These are phyloP conservation scores for Protobothrops flavoviridis DNA, from an alignment of 2,113 vertebrate species.

Conservation along the genomic window DNA sequence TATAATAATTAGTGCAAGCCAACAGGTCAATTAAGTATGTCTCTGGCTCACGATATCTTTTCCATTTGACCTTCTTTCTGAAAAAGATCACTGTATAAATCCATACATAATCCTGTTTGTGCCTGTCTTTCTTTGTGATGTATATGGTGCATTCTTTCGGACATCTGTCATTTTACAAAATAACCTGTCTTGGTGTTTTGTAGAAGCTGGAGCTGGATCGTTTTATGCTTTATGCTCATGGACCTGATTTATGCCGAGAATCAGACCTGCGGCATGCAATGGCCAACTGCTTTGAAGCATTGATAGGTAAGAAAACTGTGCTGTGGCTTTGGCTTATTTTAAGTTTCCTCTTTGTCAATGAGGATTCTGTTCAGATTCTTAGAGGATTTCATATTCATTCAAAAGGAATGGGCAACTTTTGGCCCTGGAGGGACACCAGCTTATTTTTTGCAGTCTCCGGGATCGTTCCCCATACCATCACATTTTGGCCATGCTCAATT, in stretches of 20 bases:
- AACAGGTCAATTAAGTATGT: slow-evolving; percentile 4
- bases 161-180: neutral
- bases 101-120: neutral
- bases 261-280: slow-evolving; percentile 97
- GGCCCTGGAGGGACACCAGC: neutral
- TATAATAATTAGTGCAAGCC: slow-evolving; percentile 17
- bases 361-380: neutral
- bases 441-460: neutral
- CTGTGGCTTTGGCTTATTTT: neutral
- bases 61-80: neutral
- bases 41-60: neutral
- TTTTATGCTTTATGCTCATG: slow-evolving; percentile 98
- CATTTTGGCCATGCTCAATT: neutral
- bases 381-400: neutral
- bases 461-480: neutral
- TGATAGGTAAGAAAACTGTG: slow-evolving; percentile 82
- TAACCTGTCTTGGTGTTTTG: slow-evolving; percentile 45
- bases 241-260: slow-evolving; percentile 95
- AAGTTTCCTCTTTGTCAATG: neutral
- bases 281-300: slow-evolving; percentile 99
- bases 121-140: neutral
- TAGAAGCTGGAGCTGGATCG: slow-evolving; percentile 97
- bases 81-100: neutral
- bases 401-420: neutral
- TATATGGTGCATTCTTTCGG: neutral